Conservation (phyloP, 2,888 invertebrate species). For the Cerastis leucographa region DNA sequence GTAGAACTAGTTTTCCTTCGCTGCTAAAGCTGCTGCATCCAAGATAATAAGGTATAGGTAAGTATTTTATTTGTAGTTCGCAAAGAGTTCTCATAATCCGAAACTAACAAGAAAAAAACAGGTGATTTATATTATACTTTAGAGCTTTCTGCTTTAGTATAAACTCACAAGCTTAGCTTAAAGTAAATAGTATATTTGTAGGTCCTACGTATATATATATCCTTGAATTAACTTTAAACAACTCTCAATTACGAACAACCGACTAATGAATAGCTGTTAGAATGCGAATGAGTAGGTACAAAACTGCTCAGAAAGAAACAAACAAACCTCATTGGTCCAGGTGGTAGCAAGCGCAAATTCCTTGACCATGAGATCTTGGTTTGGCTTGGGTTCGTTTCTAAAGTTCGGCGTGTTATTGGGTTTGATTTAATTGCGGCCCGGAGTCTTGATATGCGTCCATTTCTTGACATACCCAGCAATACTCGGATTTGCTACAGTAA, state of each 20-base stretch:
- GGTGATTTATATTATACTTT: not conserved
- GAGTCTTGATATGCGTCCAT: not conserved
- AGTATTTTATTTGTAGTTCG: conserved; percentile 5
- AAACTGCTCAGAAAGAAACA: not conserved
- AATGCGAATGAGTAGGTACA: not conserved
- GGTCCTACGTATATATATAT: too few species aligned
- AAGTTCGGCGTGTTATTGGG: not conserved
- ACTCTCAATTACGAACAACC: not conserved
- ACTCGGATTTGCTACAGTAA: not conserved
- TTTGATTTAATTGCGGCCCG: not conserved
- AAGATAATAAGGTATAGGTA: not conserved
- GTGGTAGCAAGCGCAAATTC: too few species aligned
- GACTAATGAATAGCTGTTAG: not conserved
- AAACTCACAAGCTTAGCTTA: not conserved
- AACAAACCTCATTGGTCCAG: not conserved
- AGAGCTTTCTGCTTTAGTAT: not conserved
- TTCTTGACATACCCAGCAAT: not conserved
- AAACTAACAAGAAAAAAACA: not conserved
- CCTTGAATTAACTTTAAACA: not conserved
- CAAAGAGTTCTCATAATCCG: not conserved
- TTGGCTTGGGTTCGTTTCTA: not conserved
- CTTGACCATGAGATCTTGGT: not conserved
- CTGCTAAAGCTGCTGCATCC: not conserved
- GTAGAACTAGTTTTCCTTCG: not conserved
- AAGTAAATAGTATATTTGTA: not conserved